A percentile compares a stretch with the other conserved stretches of the same genome.
phyloP scores from a whole-genome alignment of 2,888 invertebrate genomes.

The Caenorhabditis auriculariae region DNA sequence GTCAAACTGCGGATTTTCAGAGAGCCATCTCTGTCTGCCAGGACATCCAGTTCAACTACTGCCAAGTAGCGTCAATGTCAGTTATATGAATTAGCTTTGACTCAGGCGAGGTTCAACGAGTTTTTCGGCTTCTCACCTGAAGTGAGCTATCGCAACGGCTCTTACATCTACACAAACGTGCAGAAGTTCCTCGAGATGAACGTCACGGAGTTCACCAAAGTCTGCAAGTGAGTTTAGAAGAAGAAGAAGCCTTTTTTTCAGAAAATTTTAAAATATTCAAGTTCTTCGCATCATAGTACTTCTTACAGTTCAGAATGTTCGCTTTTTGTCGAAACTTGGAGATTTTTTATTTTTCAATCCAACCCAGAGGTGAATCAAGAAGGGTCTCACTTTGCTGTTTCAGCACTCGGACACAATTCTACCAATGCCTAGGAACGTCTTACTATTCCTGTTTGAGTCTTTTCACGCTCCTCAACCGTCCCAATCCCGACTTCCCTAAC shows the following conservation, averaged over 20 bases:
- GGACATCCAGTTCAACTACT: conserved; percentile 32
- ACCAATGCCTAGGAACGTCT: conserved; percentile 49
- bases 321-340: too few relatives aligned
- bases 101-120: conserved; percentile 24
- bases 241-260: not conserved
- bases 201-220: conserved; percentile 33
- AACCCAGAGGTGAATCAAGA: not conserved
- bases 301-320: too few relatives aligned
- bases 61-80: conserved; percentile 8
- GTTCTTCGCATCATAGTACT: too few relatives aligned
- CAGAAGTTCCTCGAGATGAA: conserved; percentile 24
- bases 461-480: conserved; percentile 33
- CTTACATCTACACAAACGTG: conserved; percentile 25
- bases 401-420: conserved; percentile 43
- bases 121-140: conserved; percentile 28
- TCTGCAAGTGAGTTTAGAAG: conserved; percentile 32
- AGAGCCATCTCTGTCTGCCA: conserved; percentile 16
- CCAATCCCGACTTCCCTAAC: conserved; percentile 26
- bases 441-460: conserved; percentile 47
- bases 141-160: conserved; percentile 30
- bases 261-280: not conserved
- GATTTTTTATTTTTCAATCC: too few relatives aligned
- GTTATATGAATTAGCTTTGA: not conserved
- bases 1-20: not conserved
- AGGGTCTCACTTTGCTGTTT: conserved; percentile 4